phyloP scores from a whole-genome alignment of 2,113 vertebrate genomes.

The Phylloscopus trochilus region DNA sequence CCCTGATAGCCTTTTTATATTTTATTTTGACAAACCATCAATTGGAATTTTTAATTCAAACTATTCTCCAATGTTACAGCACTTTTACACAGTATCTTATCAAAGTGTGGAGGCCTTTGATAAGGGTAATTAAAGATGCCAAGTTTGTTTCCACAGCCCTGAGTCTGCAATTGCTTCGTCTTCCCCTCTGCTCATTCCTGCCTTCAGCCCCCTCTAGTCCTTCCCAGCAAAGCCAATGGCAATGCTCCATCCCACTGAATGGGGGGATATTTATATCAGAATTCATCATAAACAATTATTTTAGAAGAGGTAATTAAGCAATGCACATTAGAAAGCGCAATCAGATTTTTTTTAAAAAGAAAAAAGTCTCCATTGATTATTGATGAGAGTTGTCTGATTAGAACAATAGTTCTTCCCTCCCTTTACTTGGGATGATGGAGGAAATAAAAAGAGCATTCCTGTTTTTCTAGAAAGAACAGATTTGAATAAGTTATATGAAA shows the following conservation, averaged over 20 bases:
- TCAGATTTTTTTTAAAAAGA: not conserved
- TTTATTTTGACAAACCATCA: constrained; percentile 77
- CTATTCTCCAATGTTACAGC: constrained; percentile 67
- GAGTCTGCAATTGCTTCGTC: not conserved
- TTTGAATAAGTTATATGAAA: not conserved
- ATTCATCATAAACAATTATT: not conserved
- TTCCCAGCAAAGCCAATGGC: not conserved
- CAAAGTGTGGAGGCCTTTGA: constrained; percentile 71
- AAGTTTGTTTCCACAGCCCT: constrained; percentile 61
- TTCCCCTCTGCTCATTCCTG: not conserved
- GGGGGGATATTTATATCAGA: not conserved
- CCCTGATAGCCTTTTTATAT: constrained; percentile 67
- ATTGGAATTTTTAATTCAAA: constrained; percentile 78
- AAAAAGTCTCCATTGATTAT: not conserved
- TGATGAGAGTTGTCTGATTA: not conserved
- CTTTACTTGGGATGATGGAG: not conserved
- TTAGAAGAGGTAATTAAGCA: not conserved
- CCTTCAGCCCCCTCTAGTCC: not conserved
- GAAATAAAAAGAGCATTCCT: not conserved
- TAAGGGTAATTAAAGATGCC: constrained; percentile 74
- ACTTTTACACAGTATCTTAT: constrained; percentile 66
- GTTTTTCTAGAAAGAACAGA: not conserved
- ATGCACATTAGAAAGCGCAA: not conserved
- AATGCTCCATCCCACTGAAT: not conserved
- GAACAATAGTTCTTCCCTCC: not conserved